A percentile compares a stretch with the other conserved stretches of the same genome.
phyloP scores from a whole-genome alignment of 2,797 vertebrate genomes.

The Molossus molossus region DNA sequence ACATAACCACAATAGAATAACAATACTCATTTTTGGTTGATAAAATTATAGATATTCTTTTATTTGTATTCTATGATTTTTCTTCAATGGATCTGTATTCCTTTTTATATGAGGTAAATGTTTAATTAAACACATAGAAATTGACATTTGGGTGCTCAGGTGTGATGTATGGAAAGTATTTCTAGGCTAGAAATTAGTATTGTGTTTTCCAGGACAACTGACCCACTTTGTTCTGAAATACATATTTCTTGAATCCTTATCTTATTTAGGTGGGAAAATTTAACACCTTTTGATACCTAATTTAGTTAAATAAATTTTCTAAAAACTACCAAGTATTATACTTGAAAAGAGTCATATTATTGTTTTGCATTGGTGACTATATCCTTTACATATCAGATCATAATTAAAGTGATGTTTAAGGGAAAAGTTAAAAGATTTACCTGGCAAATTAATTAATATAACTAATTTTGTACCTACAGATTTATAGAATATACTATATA shows the following conservation, averaged over 20 bases:
- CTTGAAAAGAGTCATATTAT: not conserved
- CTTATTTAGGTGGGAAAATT: not conserved
- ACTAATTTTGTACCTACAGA: not conserved
- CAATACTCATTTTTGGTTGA: not conserved
- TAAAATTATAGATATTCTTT: not conserved
- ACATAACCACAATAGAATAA: not conserved
- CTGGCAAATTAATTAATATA: not conserved
- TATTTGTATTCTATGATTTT: conserved; percentile 8
- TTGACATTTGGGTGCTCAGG: not conserved
- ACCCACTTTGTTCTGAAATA: not conserved
- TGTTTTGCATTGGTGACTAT: not conserved
- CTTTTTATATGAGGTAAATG: not conserved
- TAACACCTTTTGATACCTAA: not conserved
- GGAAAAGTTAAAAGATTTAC: not conserved
- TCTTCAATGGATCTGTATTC: conserved; percentile 9
- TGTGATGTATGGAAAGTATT: not conserved
- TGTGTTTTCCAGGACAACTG: not conserved
- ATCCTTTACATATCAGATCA: not conserved
- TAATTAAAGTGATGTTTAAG: not conserved
- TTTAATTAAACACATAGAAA: not conserved
- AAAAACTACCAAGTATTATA: not conserved
- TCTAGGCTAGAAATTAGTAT: not conserved
- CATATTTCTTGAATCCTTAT: not conserved
- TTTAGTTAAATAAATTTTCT: not conserved
- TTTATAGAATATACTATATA: not conserved